Percentiles rank a stretch among this genome's conserved stretches.
phyloP scores from a whole-genome alignment of 1,140 invertebrate species.

The Adelges cooleyi region DNA sequence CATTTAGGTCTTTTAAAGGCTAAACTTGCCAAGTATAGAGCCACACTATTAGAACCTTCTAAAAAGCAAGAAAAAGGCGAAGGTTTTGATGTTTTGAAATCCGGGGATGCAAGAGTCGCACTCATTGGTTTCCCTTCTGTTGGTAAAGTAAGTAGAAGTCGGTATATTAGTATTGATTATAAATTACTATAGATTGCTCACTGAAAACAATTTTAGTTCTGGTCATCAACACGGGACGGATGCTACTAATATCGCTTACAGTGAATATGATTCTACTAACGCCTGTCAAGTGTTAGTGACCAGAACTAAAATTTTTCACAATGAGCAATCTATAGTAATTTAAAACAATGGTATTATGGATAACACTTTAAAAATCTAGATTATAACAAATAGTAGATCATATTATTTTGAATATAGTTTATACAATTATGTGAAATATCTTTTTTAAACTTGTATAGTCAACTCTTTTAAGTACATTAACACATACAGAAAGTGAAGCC shows the following conservation, averaged over 20 bases:
- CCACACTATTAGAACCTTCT: constrained; percentile 85
- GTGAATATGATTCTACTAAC: no score
- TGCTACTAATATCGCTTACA: no score
- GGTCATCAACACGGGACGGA: no score
- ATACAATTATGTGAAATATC: constrained; percentile 22
- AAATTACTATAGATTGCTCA: no score
- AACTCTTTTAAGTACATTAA: constrained; percentile 82
- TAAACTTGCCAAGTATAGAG: constrained; percentile 94
- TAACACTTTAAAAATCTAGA: neutral
- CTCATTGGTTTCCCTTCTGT: constrained; percentile 96
- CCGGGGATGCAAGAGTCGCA: constrained; percentile 95
- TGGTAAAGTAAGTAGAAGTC: constrained; percentile 65
- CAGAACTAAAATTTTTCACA: no score
- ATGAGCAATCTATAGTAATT: no score
- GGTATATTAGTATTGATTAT: no score
- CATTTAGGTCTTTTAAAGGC: constrained; percentile 97
- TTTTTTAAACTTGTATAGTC: constrained; percentile 48
- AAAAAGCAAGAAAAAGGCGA: constrained; percentile 97
- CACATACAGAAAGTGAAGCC: constrained; percentile 87
- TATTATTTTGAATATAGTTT: neutral
- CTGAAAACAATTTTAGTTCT: no score
- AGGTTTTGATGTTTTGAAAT: constrained; percentile 99
- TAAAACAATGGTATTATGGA: no score
- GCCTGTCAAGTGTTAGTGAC: no score
- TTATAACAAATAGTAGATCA: constrained; percentile 14